Percentiles rank a stretch among this genome's conserved stretches.
phyloP scores from a whole-genome alignment of 2,797 vertebrate genomes.

The Lepidocolaptes lacrymiger region DNA sequence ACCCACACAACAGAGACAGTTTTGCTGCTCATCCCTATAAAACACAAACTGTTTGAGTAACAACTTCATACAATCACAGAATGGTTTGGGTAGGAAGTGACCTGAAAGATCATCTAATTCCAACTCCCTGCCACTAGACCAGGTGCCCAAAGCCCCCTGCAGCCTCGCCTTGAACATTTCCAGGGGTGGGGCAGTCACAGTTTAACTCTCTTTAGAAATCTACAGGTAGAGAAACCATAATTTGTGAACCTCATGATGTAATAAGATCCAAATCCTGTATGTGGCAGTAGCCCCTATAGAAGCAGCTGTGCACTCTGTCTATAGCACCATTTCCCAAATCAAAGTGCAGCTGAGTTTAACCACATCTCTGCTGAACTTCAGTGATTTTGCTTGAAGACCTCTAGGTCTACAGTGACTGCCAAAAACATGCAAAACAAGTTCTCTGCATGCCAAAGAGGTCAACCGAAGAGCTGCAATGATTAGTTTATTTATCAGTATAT shows the following conservation, averaged over 20 bases:
- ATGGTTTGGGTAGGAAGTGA: background rate
- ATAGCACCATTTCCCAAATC: background rate
- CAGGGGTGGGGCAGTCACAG: background rate
- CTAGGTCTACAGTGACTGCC: background rate
- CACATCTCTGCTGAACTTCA: background rate
- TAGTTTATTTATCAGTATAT: constrained; percentile 29
- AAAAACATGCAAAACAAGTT: background rate
- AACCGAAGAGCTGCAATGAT: background rate
- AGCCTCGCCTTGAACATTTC: background rate
- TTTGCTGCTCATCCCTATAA: background rate
- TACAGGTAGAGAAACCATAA: background rate
- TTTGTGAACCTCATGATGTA: background rate
- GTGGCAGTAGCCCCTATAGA: background rate
- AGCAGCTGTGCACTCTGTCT: background rate
- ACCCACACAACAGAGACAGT: accelerated
- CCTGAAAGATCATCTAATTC: background rate
- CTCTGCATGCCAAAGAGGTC: background rate
- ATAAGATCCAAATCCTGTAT: background rate
- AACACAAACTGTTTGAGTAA: background rate
- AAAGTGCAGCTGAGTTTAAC: background rate
- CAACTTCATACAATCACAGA: background rate
- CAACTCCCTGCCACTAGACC: background rate
- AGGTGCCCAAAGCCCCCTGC: background rate
- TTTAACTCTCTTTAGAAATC: background rate
- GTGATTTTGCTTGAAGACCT: background rate